Conservation (phyloP, 2,113 vertebrate species). For the Athene noctua region DNA sequence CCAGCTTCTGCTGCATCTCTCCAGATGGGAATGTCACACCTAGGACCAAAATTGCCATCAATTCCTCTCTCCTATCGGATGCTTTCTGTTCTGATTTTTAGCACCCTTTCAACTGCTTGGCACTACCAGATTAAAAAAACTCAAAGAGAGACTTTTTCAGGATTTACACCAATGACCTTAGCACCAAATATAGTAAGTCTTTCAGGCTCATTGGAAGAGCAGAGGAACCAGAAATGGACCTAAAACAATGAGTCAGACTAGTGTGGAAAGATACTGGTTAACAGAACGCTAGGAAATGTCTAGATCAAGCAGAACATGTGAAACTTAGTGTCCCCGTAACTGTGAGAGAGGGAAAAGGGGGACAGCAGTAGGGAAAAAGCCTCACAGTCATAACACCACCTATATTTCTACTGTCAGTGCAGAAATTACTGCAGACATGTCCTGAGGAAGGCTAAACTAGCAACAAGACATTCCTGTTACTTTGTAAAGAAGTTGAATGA, state of each 20-base stretch:
- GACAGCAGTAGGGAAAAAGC: background rate
- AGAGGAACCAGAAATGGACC: background rate
- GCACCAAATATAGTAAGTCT: background rate
- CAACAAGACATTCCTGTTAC: background rate
- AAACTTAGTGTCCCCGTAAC: background rate
- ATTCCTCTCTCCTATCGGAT: background rate
- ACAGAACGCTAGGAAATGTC: background rate
- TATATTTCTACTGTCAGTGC: background rate
- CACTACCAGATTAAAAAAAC: background rate
- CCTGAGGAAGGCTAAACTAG: background rate
- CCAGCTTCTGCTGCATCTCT: conserved; percentile 81
- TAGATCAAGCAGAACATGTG: background rate
- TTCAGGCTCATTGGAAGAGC: background rate
- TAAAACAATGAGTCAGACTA: background rate
- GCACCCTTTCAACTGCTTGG: background rate
- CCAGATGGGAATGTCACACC: conserved; percentile 96
- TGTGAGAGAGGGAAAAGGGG: background rate
- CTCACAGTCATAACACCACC: background rate
- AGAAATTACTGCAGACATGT: background rate
- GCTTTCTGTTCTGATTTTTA: background rate
- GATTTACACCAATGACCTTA: background rate
- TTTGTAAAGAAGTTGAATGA: background rate
- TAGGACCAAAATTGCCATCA: conserved; percentile 43
- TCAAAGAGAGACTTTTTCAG: background rate
- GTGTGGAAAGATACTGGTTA: background rate